These are phyloP conservation scores for Nephrotoma guestfalica DNA, from an alignment of 2,888 invertebrate genomes.

Conservation along the genomic window DNA sequence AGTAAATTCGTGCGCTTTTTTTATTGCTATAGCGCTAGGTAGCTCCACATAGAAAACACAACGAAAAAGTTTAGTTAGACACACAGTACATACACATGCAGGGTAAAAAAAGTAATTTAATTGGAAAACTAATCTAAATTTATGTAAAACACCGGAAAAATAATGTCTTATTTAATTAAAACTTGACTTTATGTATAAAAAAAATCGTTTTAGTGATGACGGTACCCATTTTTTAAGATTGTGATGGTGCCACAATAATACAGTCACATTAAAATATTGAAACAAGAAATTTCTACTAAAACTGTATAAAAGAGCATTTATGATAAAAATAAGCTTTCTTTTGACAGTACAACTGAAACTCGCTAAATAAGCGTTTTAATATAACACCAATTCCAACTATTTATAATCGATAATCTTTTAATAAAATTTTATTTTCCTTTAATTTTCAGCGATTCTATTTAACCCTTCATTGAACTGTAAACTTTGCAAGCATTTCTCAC, in stretches of 20 bases:
- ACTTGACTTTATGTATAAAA: background rate
- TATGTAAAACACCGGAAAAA: background rate
- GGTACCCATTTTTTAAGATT: background rate
- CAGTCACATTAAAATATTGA: background rate
- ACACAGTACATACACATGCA: background rate
- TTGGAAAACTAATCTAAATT: background rate
- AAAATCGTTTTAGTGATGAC: background rate
- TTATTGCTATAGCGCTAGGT: background rate
- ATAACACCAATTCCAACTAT: background rate
- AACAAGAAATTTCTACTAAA: background rate
- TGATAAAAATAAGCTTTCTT: background rate
- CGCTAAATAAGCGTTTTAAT: background rate
- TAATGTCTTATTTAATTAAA: background rate
- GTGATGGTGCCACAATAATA: background rate
- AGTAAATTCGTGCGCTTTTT: background rate
- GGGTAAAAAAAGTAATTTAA: background rate
- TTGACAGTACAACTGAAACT: background rate
- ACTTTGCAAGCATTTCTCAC: background rate
- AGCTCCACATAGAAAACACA: background rate
- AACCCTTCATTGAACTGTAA: background rate
- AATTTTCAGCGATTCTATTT: background rate
- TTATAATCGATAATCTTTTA: background rate
- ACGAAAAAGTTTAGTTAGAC: background rate
- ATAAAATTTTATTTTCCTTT: background rate
- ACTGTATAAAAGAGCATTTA: background rate